A percentile compares a stretch with the other conserved stretches of the same genome.
phyloP scores from a whole-genome alignment of 2,888 invertebrate species.

The Cyclophora albipunctata region DNA sequence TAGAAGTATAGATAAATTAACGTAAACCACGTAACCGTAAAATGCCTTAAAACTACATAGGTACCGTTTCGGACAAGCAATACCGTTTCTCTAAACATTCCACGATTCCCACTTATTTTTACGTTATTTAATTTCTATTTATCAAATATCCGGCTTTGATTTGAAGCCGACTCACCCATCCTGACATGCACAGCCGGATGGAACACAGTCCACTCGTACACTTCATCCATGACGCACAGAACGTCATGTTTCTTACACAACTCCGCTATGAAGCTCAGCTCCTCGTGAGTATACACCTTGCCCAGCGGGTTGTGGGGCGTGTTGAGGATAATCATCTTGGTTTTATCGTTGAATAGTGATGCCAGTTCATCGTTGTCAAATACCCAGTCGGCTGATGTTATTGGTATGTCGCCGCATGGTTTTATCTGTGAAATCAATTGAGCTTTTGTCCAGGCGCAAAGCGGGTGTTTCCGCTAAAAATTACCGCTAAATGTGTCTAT shows the following conservation, averaged over 20 bases:
- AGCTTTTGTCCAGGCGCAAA: no score
- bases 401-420: conserved; percentile 52
- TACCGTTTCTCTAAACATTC: no score
- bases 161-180: conserved; percentile 80
- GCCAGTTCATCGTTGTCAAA: conserved; percentile 88
- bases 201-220: conserved; percentile 98
- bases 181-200: conserved; percentile 88
- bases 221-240: conserved; percentile 95
- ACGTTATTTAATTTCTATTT: no score
- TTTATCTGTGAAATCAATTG: conserved; percentile 29
- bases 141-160: no score
- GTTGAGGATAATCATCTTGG: conserved; percentile 96
- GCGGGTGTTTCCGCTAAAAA: no score
- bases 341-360: conserved; percentile 87
- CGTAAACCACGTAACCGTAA: no score
- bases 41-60: no score
- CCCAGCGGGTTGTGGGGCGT: conserved; percentile 99
- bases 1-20: no score
- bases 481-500: no score
- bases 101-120: no score
- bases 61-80: no score
- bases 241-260: conserved; percentile 95
- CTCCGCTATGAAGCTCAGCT: conserved; percentile 85
- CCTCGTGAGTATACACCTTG: conserved; percentile 83
- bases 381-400: conserved; percentile 89